Conservation (phyloP, 2,113 vertebrate species). For the Lanius collurio region DNA sequence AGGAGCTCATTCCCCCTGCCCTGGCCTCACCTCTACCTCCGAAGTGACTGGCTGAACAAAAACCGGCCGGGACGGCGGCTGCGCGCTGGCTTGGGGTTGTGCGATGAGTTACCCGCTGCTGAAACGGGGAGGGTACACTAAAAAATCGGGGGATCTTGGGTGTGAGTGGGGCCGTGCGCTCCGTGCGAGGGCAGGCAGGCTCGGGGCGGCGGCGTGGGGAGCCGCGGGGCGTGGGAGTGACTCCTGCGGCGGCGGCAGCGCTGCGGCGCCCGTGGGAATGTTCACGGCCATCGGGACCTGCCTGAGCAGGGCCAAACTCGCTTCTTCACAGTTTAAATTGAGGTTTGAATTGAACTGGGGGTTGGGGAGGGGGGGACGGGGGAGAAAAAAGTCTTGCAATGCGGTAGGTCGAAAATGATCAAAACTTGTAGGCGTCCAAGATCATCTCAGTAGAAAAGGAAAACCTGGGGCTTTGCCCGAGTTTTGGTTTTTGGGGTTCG, state of each 20-base stretch:
- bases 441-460: background rate
- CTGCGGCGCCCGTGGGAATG: constrained; percentile 10
- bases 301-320: constrained; percentile 34
- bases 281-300: background rate
- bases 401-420: constrained; percentile 9
- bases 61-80: background rate
- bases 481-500: background rate
- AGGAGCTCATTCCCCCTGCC: background rate
- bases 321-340: background rate
- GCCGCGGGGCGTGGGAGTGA: background rate
- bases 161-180: fast-evolving
- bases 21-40: background rate
- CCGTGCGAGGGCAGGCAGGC: background rate
- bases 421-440: background rate
- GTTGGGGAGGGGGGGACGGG: fast-evolving
- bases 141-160: fast-evolving
- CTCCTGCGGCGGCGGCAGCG: background rate
- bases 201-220: background rate
- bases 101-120: fast-evolving
- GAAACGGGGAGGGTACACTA: fast-evolving
- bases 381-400: background rate
- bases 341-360: background rate
- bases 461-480: background rate
- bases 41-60: background rate
- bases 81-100: fast-evolving